Conservation (phyloP, 1,140 invertebrate genomes). For the Phocides pigmalion region DNA sequence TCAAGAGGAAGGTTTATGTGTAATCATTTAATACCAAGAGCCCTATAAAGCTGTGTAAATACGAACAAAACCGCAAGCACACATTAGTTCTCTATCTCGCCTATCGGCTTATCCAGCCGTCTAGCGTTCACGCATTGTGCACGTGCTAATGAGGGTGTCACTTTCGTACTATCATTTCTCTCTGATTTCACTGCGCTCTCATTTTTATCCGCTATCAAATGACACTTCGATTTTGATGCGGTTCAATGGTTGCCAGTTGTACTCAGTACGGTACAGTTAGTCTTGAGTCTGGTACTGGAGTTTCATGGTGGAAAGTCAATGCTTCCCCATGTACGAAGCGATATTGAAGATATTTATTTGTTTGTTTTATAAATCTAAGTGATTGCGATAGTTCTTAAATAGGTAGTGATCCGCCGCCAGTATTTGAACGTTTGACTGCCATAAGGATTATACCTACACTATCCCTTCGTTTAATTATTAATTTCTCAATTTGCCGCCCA, state of each 20-base stretch:
- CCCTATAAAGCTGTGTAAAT: background rate
- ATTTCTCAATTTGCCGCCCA: too few species aligned
- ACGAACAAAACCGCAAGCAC: slow-evolving; percentile 1
- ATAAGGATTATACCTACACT: too few species aligned
- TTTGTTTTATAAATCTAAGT: too few species aligned
- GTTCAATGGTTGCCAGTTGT: slow-evolving; percentile 7
- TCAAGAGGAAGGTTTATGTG: too few species aligned
- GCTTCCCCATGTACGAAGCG: background rate
- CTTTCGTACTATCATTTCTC: slow-evolving; percentile 51
- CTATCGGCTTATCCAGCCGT: slow-evolving; percentile 6
- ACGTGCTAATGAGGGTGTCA: slow-evolving; percentile 41
- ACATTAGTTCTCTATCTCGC: slow-evolving; percentile 4
- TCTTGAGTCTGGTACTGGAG: slow-evolving; percentile 16
- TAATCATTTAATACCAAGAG: too few species aligned
- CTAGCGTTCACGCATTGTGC: slow-evolving; percentile 39
- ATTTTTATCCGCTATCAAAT: slow-evolving; percentile 47
- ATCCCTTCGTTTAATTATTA: too few species aligned
- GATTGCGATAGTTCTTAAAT: too few species aligned
- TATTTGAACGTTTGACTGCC: too few species aligned
- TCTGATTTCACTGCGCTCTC: slow-evolving; percentile 48
- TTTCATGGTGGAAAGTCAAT: background rate
- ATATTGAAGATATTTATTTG: too few species aligned
- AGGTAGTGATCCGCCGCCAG: too few species aligned
- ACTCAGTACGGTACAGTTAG: slow-evolving; percentile 18
- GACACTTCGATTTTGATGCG: slow-evolving; percentile 28